These are phyloP conservation scores for Eristalis tenax DNA, from an alignment of 2,888 invertebrate species.

Conservation along the genomic window DNA sequence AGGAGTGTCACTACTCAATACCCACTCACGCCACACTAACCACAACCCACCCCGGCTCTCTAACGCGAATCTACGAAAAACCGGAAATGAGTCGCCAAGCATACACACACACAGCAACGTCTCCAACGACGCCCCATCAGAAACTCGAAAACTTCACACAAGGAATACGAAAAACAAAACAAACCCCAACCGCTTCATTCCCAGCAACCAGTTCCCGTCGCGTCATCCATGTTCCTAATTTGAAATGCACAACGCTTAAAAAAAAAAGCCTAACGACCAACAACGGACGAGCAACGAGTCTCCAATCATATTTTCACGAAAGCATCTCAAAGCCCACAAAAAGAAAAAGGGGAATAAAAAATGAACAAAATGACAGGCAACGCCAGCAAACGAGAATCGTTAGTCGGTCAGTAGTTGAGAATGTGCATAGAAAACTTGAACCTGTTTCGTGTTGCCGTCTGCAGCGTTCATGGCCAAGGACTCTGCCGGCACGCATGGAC, in stretches of 20 bases:
- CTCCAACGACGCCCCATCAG: constrained; percentile 22
- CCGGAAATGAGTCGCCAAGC: constrained; percentile 46
- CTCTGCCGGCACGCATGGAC: background rate
- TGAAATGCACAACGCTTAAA: constrained; percentile 35
- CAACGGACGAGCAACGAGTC: background rate
- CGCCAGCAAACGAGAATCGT: constrained; percentile 45
- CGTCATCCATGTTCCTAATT: constrained; percentile 10
- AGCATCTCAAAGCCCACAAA: constrained; percentile 2
- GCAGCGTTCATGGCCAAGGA: constrained; percentile 49
- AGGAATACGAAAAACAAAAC: background rate
- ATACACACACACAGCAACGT: background rate
- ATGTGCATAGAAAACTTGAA: constrained; percentile 61
- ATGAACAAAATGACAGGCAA: constrained; percentile 1
- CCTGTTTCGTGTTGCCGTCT: constrained; percentile 62
- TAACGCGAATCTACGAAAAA: background rate
- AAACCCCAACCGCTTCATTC: background rate
- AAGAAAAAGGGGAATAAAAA: background rate
- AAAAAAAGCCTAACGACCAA: background rate
- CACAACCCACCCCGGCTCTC: background rate
- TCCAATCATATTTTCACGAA: constrained; percentile 17
- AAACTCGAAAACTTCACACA: background rate
- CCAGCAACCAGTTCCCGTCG: constrained; percentile 33
- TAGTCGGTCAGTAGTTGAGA: constrained; percentile 67
- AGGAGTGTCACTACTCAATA: background rate
- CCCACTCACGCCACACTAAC: background rate